Percentiles rank a stretch among this genome's conserved stretches.
Conservation (phyloP, 1,140 invertebrate genomes). For the Chlorops oryzae region DNA sequence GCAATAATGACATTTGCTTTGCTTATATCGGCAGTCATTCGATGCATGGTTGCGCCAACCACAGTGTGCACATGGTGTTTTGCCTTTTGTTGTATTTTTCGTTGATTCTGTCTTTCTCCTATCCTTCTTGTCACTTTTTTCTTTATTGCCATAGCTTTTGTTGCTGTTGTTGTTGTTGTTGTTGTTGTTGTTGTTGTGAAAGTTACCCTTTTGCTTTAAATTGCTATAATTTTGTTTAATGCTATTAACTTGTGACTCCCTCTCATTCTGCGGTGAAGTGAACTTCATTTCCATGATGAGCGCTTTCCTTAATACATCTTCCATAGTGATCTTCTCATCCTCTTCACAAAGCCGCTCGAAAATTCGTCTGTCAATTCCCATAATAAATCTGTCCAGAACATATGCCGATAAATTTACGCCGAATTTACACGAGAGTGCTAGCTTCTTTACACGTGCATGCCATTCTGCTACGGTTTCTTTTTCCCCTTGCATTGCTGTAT, state of each 20-base stretch:
- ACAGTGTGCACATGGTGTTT: not conserved
- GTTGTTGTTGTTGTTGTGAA: slow-evolving; percentile 1
- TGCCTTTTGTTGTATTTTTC: too few relatives aligned
- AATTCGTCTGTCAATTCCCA: slow-evolving; percentile 7
- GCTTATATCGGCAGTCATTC: not conserved
- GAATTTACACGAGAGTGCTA: slow-evolving; percentile 10
- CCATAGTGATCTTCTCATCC: slow-evolving; percentile 5
- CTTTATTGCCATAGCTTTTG: too few relatives aligned
- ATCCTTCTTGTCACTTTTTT: too few relatives aligned
- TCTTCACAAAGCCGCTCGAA: slow-evolving; percentile 12
- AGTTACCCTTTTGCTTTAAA: not conserved
- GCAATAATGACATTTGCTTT: slow-evolving; percentile 5
- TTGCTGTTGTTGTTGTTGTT: not conserved
- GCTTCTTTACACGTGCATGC: too few relatives aligned
- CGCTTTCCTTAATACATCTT: slow-evolving; percentile 10
- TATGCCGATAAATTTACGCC: slow-evolving; percentile 6
- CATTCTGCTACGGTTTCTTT: too few relatives aligned
- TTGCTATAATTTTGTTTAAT: slow-evolving; percentile 1
- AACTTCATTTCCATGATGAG: slow-evolving; percentile 12
- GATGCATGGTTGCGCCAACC: not conserved
- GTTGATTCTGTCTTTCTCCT: too few relatives aligned
- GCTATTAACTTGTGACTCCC: too few relatives aligned
- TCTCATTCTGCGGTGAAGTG: too few relatives aligned
- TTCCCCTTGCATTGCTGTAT: too few relatives aligned
- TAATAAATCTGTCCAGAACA: slow-evolving; percentile 9